A percentile compares a stretch with the other conserved stretches of the same genome.
Evolutionary conservation across 2,797 vertebrate genomes (phyloP).

Genomic region (Sciaenops ocellatus): DNA sequence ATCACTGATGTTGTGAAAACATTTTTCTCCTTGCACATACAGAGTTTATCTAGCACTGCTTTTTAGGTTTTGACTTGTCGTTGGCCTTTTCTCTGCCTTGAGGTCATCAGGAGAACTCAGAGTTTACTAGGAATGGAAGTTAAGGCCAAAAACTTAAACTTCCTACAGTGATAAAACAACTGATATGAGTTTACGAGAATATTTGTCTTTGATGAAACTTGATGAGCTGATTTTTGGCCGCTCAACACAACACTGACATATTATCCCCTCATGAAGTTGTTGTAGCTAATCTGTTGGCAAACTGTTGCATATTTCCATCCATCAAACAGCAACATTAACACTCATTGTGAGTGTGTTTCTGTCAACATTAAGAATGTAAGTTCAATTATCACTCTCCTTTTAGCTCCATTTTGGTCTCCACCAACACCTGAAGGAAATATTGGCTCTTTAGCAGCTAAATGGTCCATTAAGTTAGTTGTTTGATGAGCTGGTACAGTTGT

Average conservation of each 20-base stretch:
- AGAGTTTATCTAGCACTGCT: conserved; percentile 6
- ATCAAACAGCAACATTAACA: background rate
- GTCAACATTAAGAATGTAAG: background rate
- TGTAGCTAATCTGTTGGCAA: background rate
- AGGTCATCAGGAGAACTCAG: conserved; percentile 11
- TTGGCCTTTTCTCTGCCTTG: background rate
- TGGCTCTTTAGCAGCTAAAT: background rate
- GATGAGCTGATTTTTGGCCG: background rate
- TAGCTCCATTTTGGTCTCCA: background rate
- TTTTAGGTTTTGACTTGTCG: background rate
- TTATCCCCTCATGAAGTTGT: background rate
- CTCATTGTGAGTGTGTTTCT: background rate
- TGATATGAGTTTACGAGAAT: background rate
- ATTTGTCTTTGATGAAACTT: background rate
- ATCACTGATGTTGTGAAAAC: conserved; percentile 48
- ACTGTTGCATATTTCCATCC: background rate
- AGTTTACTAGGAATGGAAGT: background rate
- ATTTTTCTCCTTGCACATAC: conserved; percentile 22
- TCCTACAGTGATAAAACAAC: background rate
- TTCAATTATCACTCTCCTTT: background rate
- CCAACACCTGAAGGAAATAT: background rate
- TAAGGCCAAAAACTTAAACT: background rate
- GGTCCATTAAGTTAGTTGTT: background rate
- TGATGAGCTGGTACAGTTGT: background rate
- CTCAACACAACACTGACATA: background rate